Conservation (phyloP, 2,888 invertebrate species). For the Amiota mariae region DNA sequence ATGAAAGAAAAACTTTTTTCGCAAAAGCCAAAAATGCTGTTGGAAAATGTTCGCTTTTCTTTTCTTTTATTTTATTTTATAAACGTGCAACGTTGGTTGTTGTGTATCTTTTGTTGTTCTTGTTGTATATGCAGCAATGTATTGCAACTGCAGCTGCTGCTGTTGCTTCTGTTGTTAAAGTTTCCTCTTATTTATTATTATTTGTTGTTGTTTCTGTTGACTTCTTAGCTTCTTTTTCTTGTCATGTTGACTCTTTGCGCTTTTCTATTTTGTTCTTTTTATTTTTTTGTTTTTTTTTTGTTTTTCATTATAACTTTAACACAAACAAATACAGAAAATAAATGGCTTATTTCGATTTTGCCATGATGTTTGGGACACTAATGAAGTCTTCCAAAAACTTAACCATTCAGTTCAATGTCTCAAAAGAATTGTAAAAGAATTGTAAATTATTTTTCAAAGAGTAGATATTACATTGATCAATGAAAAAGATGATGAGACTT, state of each 20-base stretch:
- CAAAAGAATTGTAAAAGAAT: no score
- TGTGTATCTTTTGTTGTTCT: neutral
- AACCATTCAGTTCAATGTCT: no score
- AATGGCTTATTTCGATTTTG: neutral
- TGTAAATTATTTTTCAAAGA: no score
- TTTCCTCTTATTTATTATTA: slow-evolving; percentile 1
- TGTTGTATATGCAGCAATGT: neutral
- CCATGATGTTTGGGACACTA: neutral
- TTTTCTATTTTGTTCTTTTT: neutral
- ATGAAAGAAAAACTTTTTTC: slow-evolving; percentile 2
- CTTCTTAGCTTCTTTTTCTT: slow-evolving; percentile 9
- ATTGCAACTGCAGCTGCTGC: neutral
- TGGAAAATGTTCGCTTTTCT: neutral
- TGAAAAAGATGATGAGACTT: no score
- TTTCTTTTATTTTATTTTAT: neutral
- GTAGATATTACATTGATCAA: no score
- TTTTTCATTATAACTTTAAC: neutral
- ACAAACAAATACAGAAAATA: no score
- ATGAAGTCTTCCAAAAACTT: no score
- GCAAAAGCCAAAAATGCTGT: neutral
- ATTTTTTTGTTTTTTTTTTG: neutral
- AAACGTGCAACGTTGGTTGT: no score
- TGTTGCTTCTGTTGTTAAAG: neutral
- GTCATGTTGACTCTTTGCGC: neutral
- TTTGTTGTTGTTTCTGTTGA: slow-evolving; percentile 2